A percentile compares a stretch with the other conserved stretches of the same genome.
phyloP scores from a whole-genome alignment of 2,113 vertebrate genomes.

The Platysteira castanea region DNA sequence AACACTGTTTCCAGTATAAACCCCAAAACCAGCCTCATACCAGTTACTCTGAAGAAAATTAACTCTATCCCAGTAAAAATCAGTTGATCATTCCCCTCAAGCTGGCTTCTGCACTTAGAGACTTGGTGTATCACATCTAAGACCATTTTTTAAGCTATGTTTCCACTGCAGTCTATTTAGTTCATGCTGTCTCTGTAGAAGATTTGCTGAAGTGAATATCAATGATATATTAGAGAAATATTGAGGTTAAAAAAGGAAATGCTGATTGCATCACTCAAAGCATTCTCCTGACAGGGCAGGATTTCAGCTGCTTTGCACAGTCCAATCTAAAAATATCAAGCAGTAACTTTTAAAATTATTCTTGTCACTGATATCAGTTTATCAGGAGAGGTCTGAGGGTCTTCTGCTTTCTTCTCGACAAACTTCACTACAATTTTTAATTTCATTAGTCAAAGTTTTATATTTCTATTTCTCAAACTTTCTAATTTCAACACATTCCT shows the following conservation, averaged over 20 bases:
- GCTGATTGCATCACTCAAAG: neutral
- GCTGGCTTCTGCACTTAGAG: neutral
- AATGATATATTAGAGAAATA: neutral
- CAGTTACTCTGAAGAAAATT: neutral
- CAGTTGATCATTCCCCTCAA: neutral
- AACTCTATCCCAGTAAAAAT: neutral
- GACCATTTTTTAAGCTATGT: neutral
- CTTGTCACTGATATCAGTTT: neutral
- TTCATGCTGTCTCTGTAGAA: neutral
- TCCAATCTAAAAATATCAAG: neutral
- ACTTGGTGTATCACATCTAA: neutral
- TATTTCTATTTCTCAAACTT: neutral
- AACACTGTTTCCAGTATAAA: neutral
- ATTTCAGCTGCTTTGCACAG: neutral
- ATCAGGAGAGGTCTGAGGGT: neutral
- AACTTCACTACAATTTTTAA: neutral
- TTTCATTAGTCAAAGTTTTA: neutral
- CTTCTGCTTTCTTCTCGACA: neutral
- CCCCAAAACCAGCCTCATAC: neutral
- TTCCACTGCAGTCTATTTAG: neutral
- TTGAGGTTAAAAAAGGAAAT: neutral
- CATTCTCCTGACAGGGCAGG: neutral
- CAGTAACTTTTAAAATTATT: neutral
- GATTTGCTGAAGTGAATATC: neutral
- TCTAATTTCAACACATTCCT: rapidly evolving